Percentiles rank a stretch among this genome's conserved stretches.
phyloP scores from a whole-genome alignment of 2,797 vertebrate genomes.

The Myoxocephalus aenaeus region DNA sequence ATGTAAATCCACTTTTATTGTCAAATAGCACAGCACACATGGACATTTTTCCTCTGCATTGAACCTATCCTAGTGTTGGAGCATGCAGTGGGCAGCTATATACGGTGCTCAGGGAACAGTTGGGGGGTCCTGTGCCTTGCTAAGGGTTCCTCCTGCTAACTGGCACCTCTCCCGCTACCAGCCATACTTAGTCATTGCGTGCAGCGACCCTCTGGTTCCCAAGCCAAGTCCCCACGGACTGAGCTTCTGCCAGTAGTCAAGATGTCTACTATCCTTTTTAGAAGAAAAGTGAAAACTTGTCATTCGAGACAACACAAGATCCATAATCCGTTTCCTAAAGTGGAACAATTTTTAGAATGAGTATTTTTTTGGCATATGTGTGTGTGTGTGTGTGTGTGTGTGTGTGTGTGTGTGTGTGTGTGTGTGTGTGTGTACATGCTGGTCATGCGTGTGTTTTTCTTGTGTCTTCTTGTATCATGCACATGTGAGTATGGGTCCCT shows the following conservation, averaged over 20 bases:
- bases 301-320: not conserved
- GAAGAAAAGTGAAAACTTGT: not conserved
- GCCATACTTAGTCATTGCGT: not conserved
- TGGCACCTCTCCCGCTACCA: not conserved
- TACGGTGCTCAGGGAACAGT: not conserved
- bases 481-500: slow-evolving; percentile 42
- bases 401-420: not conserved
- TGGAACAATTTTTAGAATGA: not conserved
- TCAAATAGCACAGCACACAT: not conserved
- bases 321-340: not conserved
- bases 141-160: too few relatives aligned
- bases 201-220: not conserved
- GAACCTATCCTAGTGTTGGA: not conserved
- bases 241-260: not conserved
- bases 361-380: not conserved
- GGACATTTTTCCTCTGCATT: not conserved
- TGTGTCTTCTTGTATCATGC: slow-evolving; percentile 35
- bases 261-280: not conserved
- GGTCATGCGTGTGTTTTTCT: slow-evolving; percentile 19
- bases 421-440: slow-evolving; percentile 6
- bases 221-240: not conserved
- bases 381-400: slow-evolving; percentile 22
- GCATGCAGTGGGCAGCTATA: not conserved
- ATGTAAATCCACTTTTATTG: not conserved
- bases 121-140: too few relatives aligned